A percentile compares a stretch with the other conserved stretches of the same genome.
These are phyloP conservation scores for Archaeoteleia sp. DNA, from an alignment of 2,888 invertebrate species.

Conservation along the genomic window DNA sequence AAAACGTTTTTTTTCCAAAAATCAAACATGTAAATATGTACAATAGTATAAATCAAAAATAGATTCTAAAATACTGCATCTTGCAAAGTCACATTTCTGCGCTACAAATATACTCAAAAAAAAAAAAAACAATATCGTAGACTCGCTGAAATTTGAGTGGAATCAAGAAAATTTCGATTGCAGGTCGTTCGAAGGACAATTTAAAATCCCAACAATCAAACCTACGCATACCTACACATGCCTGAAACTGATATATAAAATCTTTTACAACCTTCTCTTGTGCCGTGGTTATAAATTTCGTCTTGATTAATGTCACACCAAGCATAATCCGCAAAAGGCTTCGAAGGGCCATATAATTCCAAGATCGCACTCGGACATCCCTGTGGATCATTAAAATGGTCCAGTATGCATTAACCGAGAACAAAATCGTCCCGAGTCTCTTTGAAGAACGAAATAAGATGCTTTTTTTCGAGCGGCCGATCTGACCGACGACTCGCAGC, in stretches of 20 bases:
- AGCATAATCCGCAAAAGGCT: conserved; percentile 46
- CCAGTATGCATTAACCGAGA: conserved; percentile 49
- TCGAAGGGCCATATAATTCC: conserved; percentile 51
- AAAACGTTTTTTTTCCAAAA: too few relatives aligned
- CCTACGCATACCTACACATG: too few relatives aligned
- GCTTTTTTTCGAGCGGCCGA: conserved; percentile 35
- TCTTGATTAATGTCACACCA: conserved; percentile 53
- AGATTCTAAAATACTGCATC: too few relatives aligned
- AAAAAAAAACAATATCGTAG: too few relatives aligned
- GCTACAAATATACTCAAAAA: too few relatives aligned
- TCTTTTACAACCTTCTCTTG: conserved; percentile 23
- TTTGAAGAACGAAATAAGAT: conserved; percentile 49
- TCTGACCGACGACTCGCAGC: conserved; percentile 30
- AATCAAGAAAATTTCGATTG: too few relatives aligned
- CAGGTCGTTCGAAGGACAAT: too few relatives aligned
- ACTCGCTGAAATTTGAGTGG: too few relatives aligned
- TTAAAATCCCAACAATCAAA: too few relatives aligned
- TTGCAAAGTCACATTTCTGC: too few relatives aligned
- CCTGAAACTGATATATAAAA: conserved; percentile 34
- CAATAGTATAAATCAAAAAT: too few relatives aligned
- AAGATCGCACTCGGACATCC: conserved; percentile 44
- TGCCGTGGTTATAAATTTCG: conserved; percentile 41
- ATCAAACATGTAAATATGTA: too few relatives aligned
- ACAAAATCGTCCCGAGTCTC: conserved; percentile 49
- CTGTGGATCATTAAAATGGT: conserved; percentile 54